phyloP scores from a whole-genome alignment of 2,797 vertebrate genomes.

The Otolemur crassicaudatus region DNA sequence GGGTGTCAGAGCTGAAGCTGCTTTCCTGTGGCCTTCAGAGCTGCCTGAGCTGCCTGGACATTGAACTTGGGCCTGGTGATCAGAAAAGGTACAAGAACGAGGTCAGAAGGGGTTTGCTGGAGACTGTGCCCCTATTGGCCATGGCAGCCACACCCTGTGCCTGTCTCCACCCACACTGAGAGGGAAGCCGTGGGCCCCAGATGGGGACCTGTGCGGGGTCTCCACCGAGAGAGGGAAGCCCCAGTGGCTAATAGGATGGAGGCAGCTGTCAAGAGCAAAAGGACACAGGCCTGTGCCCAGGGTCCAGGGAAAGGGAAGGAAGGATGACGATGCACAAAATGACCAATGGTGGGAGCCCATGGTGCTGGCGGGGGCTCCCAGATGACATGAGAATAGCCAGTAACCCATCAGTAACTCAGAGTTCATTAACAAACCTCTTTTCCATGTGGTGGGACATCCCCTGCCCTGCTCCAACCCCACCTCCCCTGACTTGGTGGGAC shows the following conservation, averaged over 20 bases:
- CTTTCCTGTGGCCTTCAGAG: background rate
- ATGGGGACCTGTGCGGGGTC: background rate
- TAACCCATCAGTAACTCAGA: background rate
- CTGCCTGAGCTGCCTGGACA: background rate
- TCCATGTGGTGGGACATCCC: background rate
- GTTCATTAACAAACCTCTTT: background rate
- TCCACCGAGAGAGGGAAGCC: background rate
- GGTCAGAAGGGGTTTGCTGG: background rate
- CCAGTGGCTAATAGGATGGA: accelerated
- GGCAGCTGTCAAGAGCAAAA: background rate
- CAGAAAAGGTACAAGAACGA: background rate
- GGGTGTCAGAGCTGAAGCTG: background rate
- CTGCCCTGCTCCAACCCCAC: background rate
- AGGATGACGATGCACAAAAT: background rate
- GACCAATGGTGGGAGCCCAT: background rate
- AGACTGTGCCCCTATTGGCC: background rate
- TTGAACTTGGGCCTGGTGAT: background rate
- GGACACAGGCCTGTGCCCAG: background rate
- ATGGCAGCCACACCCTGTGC: background rate
- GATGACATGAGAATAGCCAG: background rate
- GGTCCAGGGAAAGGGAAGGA: background rate
- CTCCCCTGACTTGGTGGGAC: background rate
- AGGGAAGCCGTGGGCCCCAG: background rate
- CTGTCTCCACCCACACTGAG: background rate
- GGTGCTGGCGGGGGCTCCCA: background rate